Percentiles rank a stretch among this genome's conserved stretches.
phyloP scores from a whole-genome alignment of 2,888 invertebrate species.

The Globia sparganii region DNA sequence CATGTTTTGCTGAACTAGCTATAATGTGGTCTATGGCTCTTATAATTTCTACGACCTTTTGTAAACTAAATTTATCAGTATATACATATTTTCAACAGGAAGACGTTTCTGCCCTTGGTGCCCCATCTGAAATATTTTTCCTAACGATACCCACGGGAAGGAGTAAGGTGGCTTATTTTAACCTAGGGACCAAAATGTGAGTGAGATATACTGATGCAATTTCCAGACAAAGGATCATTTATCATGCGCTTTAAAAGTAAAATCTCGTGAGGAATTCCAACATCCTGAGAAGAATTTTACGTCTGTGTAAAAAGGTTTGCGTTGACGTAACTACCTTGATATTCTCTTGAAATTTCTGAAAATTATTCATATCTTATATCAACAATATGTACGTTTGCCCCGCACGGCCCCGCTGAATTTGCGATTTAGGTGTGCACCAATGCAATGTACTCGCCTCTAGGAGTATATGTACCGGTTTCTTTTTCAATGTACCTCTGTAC shows the following conservation, averaged over 20 bases:
- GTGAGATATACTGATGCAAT: constrained; percentile 30
- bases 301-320: background rate
- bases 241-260: constrained; percentile 39
- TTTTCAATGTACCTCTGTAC: no score
- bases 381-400: no score
- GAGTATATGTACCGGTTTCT: no score
- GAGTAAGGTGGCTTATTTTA: constrained; percentile 28
- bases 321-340: background rate
- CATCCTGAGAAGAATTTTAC: background rate
- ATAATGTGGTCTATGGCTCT: background rate
- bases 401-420: no score
- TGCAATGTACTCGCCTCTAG: no score
- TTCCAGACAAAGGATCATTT: constrained; percentile 43
- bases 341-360: background rate
- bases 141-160: constrained; percentile 1
- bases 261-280: constrained; percentile 27
- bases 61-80: background rate
- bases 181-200: constrained; percentile 12
- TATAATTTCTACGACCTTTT: background rate
- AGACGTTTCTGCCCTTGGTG: background rate
- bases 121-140: background rate
- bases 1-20: background rate
- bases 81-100: background rate
- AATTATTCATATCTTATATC: no score
- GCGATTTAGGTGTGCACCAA: no score